Percentiles rank a stretch among this genome's conserved stretches.
Evolutionary conservation across 2,113 vertebrate species (phyloP).

Genomic region (Pygoscelis adeliae): DNA sequence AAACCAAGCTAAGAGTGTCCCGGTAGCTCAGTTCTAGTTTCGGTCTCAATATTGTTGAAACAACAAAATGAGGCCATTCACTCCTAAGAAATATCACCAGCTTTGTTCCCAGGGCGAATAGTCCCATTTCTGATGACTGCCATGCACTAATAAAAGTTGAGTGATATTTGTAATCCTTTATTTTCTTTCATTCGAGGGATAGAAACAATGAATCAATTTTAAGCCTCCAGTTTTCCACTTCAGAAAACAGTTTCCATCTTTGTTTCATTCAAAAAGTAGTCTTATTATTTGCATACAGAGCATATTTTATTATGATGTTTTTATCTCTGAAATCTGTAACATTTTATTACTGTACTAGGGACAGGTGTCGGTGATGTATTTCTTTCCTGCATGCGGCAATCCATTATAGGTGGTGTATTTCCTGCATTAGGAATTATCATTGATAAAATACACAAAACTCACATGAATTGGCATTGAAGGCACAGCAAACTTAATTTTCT

Average conservation of each 20-base stretch:
- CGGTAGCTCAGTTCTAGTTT: neutral
- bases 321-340: slow-evolving; percentile 53
- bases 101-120: neutral
- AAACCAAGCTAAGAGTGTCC: neutral
- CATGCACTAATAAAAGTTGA: slow-evolving; percentile 49
- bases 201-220: slow-evolving; percentile 55
- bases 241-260: slow-evolving; percentile 45
- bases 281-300: slow-evolving; percentile 37
- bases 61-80: neutral
- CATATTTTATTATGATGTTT: slow-evolving; percentile 60
- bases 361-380: neutral
- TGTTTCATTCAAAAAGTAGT: slow-evolving; percentile 42
- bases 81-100: slow-evolving; percentile 18
- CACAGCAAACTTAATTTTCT: neutral
- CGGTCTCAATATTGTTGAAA: neutral
- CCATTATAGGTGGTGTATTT: neutral
- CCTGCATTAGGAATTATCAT: neutral
- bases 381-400: neutral
- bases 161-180: slow-evolving; percentile 45
- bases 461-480: neutral
- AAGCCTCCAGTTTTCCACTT: slow-evolving; percentile 33
- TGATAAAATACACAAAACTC: neutral
- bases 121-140: slow-evolving; percentile 6
- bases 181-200: neutral
- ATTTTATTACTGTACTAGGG: slow-evolving; percentile 29